Percentiles rank a stretch among this genome's conserved stretches.
These are phyloP conservation scores for Aurelia coerulea DNA, from an alignment of 30 jellyfish, hydroid and myxozoan genomes.

Conservation along the genomic window DNA sequence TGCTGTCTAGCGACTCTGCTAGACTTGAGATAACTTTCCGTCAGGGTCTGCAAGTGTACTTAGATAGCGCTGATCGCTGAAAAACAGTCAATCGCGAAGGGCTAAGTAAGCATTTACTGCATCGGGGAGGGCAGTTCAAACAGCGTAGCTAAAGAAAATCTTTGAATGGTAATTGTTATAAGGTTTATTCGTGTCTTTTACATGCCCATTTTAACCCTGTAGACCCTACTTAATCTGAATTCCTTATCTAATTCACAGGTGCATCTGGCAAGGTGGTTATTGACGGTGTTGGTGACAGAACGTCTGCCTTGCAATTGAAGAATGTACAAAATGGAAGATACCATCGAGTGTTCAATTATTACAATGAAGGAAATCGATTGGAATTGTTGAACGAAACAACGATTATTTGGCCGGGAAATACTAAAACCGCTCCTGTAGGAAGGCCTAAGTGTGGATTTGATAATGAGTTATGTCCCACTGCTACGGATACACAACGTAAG, in stretches of 20 bases:
- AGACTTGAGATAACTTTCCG: too few species aligned
- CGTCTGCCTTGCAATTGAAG: slow-evolving; percentile 84
- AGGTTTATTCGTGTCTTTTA: too few species aligned
- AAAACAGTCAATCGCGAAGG: too few species aligned
- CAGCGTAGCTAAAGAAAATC: too few species aligned
- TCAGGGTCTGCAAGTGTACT: too few species aligned
- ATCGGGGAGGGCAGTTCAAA: too few species aligned
- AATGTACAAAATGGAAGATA: slow-evolving; percentile 72
- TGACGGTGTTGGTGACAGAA: slow-evolving; percentile 84
- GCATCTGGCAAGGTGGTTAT: slow-evolving; percentile 90
- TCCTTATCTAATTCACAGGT: slow-evolving; percentile 84
- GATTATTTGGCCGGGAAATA: slow-evolving; percentile 92
- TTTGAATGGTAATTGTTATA: too few species aligned
- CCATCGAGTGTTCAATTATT: slow-evolving; percentile 81
- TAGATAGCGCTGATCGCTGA: too few species aligned
- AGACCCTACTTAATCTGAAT: too few species aligned
- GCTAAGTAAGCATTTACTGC: too few species aligned
- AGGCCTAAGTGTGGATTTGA: slow-evolving; percentile 91
- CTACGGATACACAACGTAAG: not conserved
- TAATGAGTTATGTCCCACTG: slow-evolving; percentile 61
- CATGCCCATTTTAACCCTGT: too few species aligned
- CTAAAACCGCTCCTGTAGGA: slow-evolving; percentile 81
- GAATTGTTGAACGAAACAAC: slow-evolving; percentile 53
- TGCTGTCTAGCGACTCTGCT: too few species aligned
- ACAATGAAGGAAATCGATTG: slow-evolving; percentile 45